Base-by-base conservation (phyloP, 2,113 vertebrate species). In the Theristicus caerulescens region DNA sequence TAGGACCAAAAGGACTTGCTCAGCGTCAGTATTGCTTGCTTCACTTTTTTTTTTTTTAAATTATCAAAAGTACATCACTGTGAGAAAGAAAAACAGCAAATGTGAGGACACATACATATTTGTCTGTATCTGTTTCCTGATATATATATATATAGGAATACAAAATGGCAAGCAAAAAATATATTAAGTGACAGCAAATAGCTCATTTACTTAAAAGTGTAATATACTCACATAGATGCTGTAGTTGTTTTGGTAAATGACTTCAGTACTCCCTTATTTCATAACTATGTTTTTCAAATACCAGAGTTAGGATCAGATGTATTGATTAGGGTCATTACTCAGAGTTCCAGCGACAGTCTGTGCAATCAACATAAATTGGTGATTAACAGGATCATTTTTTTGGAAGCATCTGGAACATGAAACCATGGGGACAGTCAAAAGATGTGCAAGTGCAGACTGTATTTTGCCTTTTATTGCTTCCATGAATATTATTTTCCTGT, bases 331-430 rank as follows among this genome's bases (percentile, higher is more conserved):
- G 40, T 86, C 77, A 84, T 95, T 92, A 92, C 61, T 89, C 20
- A 27, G 59, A 81, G 74, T 74, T 92, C 72, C 77, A 92, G 25
- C 0, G 2, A 81, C 86, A 93, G 69, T 90, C 80, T 94, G 65
- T 85, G 77, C 86, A 92, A 95, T 94, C 83, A 95, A 10, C 55
- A 59, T 93, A 82, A 94, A 92, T n/a, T 93, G 92, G 61, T 94
- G 57, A 95, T 93, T 70, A 94, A 95, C 36, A 89, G 49, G 44
- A 82, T 91, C 83, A 84, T 91, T 93, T 93, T 59, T 92, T 21
- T 92, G 38, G 80, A 88, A 90, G 65, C 92, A 91, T 93, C 90
- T 93, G 84, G 93, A 95, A 82, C 16, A 40, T 54, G 54, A 79
- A 91, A 83, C 70, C 52, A 72, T 93, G 47, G 40, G 62, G 9